These are phyloP conservation scores for Paralichthys olivaceus DNA, from an alignment of 2,113 vertebrate species.

Conservation along the genomic window DNA sequence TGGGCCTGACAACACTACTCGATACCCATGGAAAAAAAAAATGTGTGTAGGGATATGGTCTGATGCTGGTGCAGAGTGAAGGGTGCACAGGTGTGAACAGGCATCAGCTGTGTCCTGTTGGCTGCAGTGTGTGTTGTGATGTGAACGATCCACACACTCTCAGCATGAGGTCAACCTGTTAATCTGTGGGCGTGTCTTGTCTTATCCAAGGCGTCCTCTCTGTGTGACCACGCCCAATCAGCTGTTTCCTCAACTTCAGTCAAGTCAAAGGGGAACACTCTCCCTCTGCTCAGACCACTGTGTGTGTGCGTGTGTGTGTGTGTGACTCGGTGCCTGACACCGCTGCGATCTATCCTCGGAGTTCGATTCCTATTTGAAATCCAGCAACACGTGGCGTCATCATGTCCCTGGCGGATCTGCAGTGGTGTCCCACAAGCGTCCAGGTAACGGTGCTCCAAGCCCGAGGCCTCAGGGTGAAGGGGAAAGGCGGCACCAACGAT, in stretches of 20 bases:
- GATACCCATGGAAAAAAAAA: not conserved
- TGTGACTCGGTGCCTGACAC: not conserved
- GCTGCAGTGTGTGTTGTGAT: not conserved
- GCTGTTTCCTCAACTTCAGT: conserved; percentile 60
- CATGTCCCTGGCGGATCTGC: conserved; percentile 83
- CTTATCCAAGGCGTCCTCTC: conserved; percentile 14
- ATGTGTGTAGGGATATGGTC: no score
- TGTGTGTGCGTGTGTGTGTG: no score
- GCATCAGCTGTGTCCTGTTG: conserved; percentile 11
- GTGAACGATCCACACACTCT: not conserved
- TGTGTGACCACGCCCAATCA: conserved; percentile 64
- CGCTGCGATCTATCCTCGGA: not conserved
- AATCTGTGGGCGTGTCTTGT: conserved; percentile 54
- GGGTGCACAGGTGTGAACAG: conserved; percentile 6
- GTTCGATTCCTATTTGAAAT: not conserved
- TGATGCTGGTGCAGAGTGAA: conserved; percentile 3
- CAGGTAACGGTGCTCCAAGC: conserved; percentile 93
- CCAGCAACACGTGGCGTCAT: conserved; percentile 15
- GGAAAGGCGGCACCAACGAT: conserved; percentile 91
- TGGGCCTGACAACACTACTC: no score
- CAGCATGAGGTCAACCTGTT: not conserved
- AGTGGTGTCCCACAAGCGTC: conserved; percentile 90
- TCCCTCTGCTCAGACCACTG: not conserved
- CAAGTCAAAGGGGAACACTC: conserved; percentile 21
- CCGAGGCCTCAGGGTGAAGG: conserved; percentile 86